Conservation (phyloP, 2,888 invertebrate genomes). For the Stenolophus ochropezus region DNA sequence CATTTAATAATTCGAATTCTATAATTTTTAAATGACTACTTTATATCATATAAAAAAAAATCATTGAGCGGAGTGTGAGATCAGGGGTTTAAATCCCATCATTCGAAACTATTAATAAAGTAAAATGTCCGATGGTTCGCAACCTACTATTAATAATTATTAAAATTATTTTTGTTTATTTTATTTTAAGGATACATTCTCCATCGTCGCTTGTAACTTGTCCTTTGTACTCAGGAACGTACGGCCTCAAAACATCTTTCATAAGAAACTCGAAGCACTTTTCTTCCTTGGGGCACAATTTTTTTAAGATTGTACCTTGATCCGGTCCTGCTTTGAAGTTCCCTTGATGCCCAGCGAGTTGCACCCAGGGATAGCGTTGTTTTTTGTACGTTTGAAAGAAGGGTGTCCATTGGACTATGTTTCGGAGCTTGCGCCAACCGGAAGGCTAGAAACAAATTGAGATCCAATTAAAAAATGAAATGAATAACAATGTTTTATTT, state of each 20-base stretch:
- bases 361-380: constrained; percentile 96
- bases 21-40: too few relatives aligned
- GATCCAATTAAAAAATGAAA: not conserved
- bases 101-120: too few relatives aligned
- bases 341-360: constrained; percentile 95
- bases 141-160: too few relatives aligned
- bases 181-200: constrained; percentile 79
- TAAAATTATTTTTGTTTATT: not conserved
- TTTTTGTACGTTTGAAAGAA: constrained; percentile 98
- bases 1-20: too few relatives aligned
- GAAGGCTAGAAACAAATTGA: constrained; percentile 84
- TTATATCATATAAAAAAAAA: too few relatives aligned
- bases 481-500: too few relatives aligned
- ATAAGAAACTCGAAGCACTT: constrained; percentile 90
- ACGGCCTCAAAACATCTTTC: constrained; percentile 91
- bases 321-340: constrained; percentile 95
- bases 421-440: constrained; percentile 94
- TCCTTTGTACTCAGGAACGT: constrained; percentile 96
- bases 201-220: constrained; percentile 86
- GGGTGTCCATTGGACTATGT: constrained; percentile 97
- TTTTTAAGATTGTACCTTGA: constrained; percentile 95
- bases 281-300: constrained; percentile 92
- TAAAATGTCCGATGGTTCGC: too few relatives aligned
- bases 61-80: too few relatives aligned
- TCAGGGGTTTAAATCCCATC: too few relatives aligned